phyloP scores from a whole-genome alignment of 2,113 vertebrate species.

The Poeciliopsis occidentalis region DNA sequence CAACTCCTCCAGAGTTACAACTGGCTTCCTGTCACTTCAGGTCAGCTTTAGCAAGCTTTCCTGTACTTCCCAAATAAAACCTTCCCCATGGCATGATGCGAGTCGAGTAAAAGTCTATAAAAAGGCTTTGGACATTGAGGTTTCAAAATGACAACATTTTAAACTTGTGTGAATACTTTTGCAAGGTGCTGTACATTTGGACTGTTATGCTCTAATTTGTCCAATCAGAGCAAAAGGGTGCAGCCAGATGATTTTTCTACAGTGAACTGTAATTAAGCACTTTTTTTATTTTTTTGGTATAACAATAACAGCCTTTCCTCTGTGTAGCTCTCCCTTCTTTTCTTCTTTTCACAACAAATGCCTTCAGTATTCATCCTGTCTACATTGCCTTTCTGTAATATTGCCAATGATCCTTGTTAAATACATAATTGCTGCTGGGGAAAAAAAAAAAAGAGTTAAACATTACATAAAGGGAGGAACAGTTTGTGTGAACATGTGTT shows the following conservation, averaged over 20 bases:
- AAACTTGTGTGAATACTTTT: not conserved
- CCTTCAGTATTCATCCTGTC: constrained; percentile 48
- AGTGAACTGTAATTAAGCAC: constrained; percentile 47
- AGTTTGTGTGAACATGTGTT: constrained; percentile 25
- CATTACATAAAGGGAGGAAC: constrained; percentile 21
- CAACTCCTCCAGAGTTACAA: too few relatives aligned
- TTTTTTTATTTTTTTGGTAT: constrained; percentile 50
- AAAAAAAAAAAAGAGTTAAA: constrained; percentile 30
- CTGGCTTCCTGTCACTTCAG: too few relatives aligned
- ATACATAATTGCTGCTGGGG: constrained; percentile 32
- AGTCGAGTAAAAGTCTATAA: too few relatives aligned
- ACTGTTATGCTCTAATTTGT: not conserved
- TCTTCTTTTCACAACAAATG: constrained; percentile 48
- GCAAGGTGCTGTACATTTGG: not conserved
- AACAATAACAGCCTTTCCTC: constrained; percentile 41
- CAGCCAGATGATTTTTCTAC: constrained; percentile 14
- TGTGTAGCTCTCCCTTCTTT: constrained; percentile 37
- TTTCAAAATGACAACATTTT: too few relatives aligned
- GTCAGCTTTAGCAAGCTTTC: too few relatives aligned
- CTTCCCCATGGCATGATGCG: too few relatives aligned
- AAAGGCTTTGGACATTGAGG: too few relatives aligned
- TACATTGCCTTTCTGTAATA: constrained; percentile 42
- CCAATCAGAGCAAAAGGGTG: constrained; percentile 7
- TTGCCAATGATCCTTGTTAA: constrained; percentile 31
- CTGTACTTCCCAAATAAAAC: too few relatives aligned